Evolutionary conservation across 2,113 vertebrate species (phyloP), one percentile per base, ranked within the genome.

Genomic region (Scomber colias): DNA sequence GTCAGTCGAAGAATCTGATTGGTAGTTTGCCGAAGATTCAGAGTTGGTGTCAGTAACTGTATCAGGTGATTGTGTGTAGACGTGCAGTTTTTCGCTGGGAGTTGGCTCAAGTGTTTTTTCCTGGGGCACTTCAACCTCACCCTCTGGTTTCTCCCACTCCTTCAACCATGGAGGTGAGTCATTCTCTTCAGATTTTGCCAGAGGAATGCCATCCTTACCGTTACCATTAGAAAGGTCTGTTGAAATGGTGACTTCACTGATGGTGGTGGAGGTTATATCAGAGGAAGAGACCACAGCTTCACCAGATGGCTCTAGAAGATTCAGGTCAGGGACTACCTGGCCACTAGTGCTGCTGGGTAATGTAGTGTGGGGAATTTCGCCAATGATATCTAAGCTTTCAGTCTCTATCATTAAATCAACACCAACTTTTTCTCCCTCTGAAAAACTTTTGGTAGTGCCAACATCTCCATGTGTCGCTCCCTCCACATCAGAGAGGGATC

Each of bases 1-100:
- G 50, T 94, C 95, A 70, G 92, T 21, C 2, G 81, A 92, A 53
- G 93, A 94, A 86, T 98, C 96, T 49, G 96, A 96, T 77, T 97
- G 97, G 90, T 95, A 96, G 89, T 96, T 94, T 67, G 54, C 21
- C 55, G 80, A 59, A 46, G 72, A 70, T 31, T 85, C 88, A 60
- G 74, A 44, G 62, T 51, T 1, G 0, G 94, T 83, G 66, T 93
- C 94, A 64, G 90, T 72, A 79, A 94, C 88, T 10, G 93, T 94
- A 80, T 95, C 92, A 27, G 83, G 86, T 11, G 86, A 63, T 15
- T 77, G 82, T 21, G 79, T 81, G 8, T 31, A 35, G 71, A 53
- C 15, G 8, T 59, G 1, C 0, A 24, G 59, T 35, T 62, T 72
- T 57, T 83, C 30, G 3, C 35, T 60, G 50, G 96, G 81, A 71